Evolutionary conservation across 2,113 vertebrate genomes (phyloP).

Genomic region (Bos indicus): DNA sequence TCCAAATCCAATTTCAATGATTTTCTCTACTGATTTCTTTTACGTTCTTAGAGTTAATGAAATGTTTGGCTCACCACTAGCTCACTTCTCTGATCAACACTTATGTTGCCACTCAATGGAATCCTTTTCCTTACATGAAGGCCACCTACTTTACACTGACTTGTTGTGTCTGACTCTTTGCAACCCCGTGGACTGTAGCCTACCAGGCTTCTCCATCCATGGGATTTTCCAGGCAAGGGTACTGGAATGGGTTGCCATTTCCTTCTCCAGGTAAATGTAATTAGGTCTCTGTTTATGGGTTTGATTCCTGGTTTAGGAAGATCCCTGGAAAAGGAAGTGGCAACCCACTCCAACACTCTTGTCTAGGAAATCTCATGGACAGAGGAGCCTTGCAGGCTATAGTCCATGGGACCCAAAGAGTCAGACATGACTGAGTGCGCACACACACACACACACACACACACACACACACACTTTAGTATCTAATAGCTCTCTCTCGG

Average conservation of each 20-base stretch:
- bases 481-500: not conserved
- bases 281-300: not conserved
- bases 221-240: no score
- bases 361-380: not conserved
- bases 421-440: not conserved
- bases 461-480: not conserved
- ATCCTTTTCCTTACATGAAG: not conserved
- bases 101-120: not conserved
- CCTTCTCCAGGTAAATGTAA: not conserved
- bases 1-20: not conserved
- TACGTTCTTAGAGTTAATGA: not conserved
- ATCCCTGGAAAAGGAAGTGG: not conserved
- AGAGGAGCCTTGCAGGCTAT: not conserved
- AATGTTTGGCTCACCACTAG: not conserved
- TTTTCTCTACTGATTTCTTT: not conserved
- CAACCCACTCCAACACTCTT: not conserved
- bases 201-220: no score
- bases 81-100: not conserved
- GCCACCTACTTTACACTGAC: not conserved
- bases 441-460: not conserved
- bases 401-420: not conserved
- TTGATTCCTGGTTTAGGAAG: not conserved
- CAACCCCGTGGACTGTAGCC: no score
- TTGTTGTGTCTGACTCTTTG: not conserved
- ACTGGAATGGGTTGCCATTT: no score